Conservation (phyloP, 2,888 invertebrate species). For the Candidula unifasciata region DNA sequence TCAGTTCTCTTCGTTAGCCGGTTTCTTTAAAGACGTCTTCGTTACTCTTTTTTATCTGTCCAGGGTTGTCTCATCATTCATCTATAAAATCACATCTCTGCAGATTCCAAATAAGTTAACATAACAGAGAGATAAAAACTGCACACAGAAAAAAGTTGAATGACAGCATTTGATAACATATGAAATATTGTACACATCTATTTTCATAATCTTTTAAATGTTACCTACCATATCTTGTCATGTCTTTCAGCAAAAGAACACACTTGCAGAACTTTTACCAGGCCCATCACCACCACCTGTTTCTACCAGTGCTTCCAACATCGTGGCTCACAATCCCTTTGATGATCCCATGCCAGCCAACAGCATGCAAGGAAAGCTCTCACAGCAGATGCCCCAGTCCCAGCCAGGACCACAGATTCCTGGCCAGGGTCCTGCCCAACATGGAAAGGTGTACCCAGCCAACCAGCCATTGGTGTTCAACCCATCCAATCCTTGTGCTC, state of each 20-base stretch:
- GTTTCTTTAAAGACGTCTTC: too few species aligned
- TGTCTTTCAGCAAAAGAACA: conserved; percentile 56
- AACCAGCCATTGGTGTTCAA: conserved; percentile 98
- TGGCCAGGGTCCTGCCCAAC: conserved; percentile 44
- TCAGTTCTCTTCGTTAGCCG: too few species aligned
- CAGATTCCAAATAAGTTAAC: too few species aligned
- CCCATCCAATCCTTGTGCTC: conserved; percentile 98
- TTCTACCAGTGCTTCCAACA: conserved; percentile 51
- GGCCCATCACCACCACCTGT: conserved; percentile 57
- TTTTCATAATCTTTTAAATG: neutral
- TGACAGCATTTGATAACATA: too few species aligned
- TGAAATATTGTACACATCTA: too few species aligned
- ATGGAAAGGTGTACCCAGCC: conserved; percentile 86
- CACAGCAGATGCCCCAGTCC: conserved; percentile 37
- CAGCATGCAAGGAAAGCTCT: conserved; percentile 49
- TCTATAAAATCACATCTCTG: too few species aligned
- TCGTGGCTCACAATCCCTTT: conserved; percentile 60
- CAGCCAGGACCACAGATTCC: conserved; percentile 54
- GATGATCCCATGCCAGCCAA: conserved; percentile 56
- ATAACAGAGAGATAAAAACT: too few species aligned
- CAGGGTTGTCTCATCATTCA: too few species aligned
- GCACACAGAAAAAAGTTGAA: too few species aligned
- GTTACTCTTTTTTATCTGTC: too few species aligned
- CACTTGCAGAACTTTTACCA: conserved; percentile 59
- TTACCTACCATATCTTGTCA: neutral